A percentile compares a stretch with the other conserved stretches of the same genome.
These are phyloP conservation scores for Cylas formicarius DNA, from an alignment of 1,140 invertebrate genomes.

Conservation along the genomic window DNA sequence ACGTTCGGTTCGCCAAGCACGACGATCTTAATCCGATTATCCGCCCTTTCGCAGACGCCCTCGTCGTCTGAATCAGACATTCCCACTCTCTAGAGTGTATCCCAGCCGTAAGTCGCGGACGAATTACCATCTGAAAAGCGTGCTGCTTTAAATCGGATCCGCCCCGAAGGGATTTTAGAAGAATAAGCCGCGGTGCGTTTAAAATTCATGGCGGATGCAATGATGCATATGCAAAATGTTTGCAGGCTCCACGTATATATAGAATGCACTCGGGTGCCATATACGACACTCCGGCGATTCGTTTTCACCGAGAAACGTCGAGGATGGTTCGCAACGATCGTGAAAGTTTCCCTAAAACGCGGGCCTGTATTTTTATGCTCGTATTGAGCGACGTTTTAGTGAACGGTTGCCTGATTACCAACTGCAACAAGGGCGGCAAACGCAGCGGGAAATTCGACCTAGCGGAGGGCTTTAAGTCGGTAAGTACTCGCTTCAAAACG, in stretches of 20 bases:
- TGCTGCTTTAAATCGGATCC: too few relatives aligned
- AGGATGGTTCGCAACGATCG: too few relatives aligned
- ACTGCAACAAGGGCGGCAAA: constrained; percentile 50
- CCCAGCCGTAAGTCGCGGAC: neutral
- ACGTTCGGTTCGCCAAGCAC: constrained; percentile 70
- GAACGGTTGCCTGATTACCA: constrained; percentile 47
- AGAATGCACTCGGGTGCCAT: too few relatives aligned
- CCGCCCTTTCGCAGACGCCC: too few relatives aligned
- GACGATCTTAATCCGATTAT: constrained; percentile 70
- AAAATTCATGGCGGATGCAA: too few relatives aligned
- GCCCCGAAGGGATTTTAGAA: too few relatives aligned
- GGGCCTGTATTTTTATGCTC: constrained; percentile 15
- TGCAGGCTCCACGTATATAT: too few relatives aligned
- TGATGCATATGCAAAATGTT: too few relatives aligned
- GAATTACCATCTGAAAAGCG: constrained; percentile 21
- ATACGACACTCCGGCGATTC: too few relatives aligned
- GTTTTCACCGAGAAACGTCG: too few relatives aligned
- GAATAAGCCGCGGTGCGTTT: too few relatives aligned
- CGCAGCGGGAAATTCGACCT: constrained; percentile 39
- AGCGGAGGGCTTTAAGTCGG: constrained; percentile 35
- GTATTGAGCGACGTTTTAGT: constrained; percentile 24
- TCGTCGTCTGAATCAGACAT: constrained; percentile 64
- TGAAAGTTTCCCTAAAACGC: too few relatives aligned
- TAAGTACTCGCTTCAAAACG: constrained; percentile 21
- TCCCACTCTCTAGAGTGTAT: constrained; percentile 5